Evolutionary conservation across 2,113 vertebrate genomes (phyloP).

Genomic region (Coptodon rendalli): DNA sequence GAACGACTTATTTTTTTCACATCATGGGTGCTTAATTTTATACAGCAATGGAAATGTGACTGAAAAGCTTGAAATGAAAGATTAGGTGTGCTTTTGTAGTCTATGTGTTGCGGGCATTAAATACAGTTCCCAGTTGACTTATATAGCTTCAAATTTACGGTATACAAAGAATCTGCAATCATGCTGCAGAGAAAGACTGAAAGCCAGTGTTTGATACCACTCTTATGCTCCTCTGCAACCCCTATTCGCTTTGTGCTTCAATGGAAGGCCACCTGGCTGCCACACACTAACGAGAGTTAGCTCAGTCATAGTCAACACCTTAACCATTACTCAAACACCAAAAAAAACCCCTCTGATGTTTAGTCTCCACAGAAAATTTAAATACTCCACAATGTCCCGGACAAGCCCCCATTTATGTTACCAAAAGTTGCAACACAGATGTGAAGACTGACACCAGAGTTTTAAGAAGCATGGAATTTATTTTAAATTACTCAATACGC

Average conservation of each 20-base stretch:
- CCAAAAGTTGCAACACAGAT: neutral
- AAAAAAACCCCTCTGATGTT: neutral
- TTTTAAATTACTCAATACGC: neutral
- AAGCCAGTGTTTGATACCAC: neutral
- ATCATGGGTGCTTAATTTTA: neutral
- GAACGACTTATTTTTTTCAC: neutral
- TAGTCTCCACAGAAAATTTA: neutral
- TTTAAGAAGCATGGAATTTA: neutral
- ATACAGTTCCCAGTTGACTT: neutral
- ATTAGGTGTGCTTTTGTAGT: neutral
- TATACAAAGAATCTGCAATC: neutral
- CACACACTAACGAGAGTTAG: neutral
- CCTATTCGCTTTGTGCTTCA: neutral
- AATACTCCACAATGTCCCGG: neutral
- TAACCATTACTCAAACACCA: neutral
- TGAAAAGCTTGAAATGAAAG: neutral
- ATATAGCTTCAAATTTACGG: neutral
- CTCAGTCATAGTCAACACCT: neutral
- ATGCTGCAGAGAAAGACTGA: neutral
- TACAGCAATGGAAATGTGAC: neutral
- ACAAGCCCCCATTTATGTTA: neutral
- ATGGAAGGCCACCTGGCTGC: neutral
- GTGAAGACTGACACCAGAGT: neutral
- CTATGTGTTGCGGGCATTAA: neutral
- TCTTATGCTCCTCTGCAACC: neutral